Base-by-base conservation (phyloP, 2,113 vertebrate species). In the Prunella himalayana region DNA sequence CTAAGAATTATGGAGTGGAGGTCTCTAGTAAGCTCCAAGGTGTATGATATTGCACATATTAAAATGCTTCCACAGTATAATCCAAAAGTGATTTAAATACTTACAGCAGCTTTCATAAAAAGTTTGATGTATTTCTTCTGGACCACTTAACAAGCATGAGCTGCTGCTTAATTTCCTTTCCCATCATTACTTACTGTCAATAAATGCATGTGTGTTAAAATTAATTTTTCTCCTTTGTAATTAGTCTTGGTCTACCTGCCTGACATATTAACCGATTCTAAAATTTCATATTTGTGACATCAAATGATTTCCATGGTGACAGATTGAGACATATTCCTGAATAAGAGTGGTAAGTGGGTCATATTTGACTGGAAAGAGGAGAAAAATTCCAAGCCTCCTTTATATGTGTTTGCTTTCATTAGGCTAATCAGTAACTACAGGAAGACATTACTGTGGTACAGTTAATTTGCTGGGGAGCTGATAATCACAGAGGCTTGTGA, bases 191-290 rank as follows among this genome's bases (percentile, higher is more conserved):
- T 39, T 85, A 70, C 12, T 56, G 71, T 81, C 78, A 91, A 92
- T 86, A 84, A 24, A 86, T 79, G 39, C 24, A 42, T 60, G 50
- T 44, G n/a, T 31, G 41, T n/a, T 87, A 91, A 64, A 86, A 60
- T 71, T 94, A 72, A 72, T 92, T 82, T 68, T 75, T 65, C 33
- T 61, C 39, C 69, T 83, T 86, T 80, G 41, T 91, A 94, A 94
- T 93, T 93, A 95, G 94, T 88, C 79, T 78, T 71, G 42, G 41
- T 83, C 85, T 95, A 90, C 85, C 75, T 94, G 79, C 70, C 59
- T 80, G 82, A 88, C 42, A 86, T 83, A 88, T 83, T 93, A 90
- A 90, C 75, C 63, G 66, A 90, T 81, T 69, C 63, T 66, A 87
- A 59, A 80, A 22, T 56, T 63, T 65, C 60, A 44, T 39, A 70